A percentile compares a stretch with the other conserved stretches of the same genome.
phyloP scores from a whole-genome alignment of 2,888 invertebrate genomes.

The Meteorus colon region DNA sequence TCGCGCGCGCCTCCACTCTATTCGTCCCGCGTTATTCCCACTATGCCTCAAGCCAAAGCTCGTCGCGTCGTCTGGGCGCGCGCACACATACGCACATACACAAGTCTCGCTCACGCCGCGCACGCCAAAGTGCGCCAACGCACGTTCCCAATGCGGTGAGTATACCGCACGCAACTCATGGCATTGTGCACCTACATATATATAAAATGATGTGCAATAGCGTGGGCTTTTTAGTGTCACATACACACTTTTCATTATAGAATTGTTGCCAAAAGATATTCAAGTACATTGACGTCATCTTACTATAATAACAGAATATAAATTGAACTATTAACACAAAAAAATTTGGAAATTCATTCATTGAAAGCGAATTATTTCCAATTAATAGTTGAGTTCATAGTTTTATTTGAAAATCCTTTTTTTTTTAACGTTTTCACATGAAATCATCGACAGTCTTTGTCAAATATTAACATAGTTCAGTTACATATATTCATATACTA shows the following conservation, averaged over 20 bases:
- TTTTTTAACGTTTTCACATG: too few species aligned
- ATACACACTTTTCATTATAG: slow-evolving; percentile 33
- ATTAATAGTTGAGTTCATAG: too few species aligned
- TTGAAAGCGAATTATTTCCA: too few species aligned
- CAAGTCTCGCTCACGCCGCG: slow-evolving; percentile 40
- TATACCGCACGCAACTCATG: slow-evolving; percentile 18
- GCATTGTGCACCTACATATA: background rate
- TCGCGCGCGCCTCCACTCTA: slow-evolving; percentile 39
- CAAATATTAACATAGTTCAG: too few species aligned
- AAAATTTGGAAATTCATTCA: too few species aligned
- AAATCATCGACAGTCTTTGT: too few species aligned
- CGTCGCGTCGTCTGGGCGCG: slow-evolving; percentile 58
- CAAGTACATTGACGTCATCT: background rate
- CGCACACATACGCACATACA: slow-evolving; percentile 39
- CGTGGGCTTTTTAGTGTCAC: slow-evolving; percentile 15
- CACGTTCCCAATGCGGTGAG: slow-evolving; percentile 48
- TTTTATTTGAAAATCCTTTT: too few species aligned
- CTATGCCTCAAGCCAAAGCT: slow-evolving; percentile 19
- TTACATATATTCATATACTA: too few species aligned
- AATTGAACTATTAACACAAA: background rate
- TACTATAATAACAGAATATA: background rate
- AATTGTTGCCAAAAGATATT: background rate
- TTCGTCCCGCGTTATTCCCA: slow-evolving; percentile 39
- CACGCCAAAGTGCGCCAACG: slow-evolving; percentile 46
- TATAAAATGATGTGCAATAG: background rate